Evolutionary conservation across 2,797 vertebrate species (phyloP), one percentile per base, ranked within the genome.

Genomic region (Microctenopoma stevenorrisi): DNA sequence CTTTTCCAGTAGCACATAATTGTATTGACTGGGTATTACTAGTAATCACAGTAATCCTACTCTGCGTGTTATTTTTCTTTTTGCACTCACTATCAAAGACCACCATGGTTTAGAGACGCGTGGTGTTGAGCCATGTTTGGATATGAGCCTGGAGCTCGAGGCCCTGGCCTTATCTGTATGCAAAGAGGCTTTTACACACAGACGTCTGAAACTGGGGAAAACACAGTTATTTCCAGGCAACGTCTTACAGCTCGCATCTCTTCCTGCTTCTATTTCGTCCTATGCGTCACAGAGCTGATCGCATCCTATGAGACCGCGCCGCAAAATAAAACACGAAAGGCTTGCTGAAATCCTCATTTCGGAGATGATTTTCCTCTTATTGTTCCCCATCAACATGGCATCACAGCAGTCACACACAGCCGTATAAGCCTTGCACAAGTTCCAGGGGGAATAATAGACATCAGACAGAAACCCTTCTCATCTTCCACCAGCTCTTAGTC

Each of bases 151-250:
- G 48, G 40, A 42, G 33, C 62, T 71, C 37, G 64, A 76, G 71
- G 70, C 54, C 66, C 75, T 5, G 48, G 64, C 49, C 81, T 89
- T 88, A 89, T 91, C 88, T 83, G 85, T 86, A 91, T 92, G 91
- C 89, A 89, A 90, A 91, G 87, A 88, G 79, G 82, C 85, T 90
- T 91, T 91, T 72, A 77, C 84, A 77, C 72, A 40, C 56, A 83
- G 78, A 84, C 62, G 44, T 76, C 79, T 86, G 72, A 80, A 83
- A 80, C 69, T 55, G 71, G 62, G 76, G 63, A 44, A 67, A 80
- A 72, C 53, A n/a, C 64, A 68, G 66, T 72, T 79, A 83, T 89
- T 91, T 85, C 8, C 11, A 85, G 75, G 79, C 78, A 79, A 73
- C 78, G 82, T 86, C 87, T 82, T 82, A 77, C 73, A 59, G 86